These are phyloP conservation scores for Vanessa cardui DNA, from an alignment of 2,888 invertebrate species.

Conservation along the genomic window DNA sequence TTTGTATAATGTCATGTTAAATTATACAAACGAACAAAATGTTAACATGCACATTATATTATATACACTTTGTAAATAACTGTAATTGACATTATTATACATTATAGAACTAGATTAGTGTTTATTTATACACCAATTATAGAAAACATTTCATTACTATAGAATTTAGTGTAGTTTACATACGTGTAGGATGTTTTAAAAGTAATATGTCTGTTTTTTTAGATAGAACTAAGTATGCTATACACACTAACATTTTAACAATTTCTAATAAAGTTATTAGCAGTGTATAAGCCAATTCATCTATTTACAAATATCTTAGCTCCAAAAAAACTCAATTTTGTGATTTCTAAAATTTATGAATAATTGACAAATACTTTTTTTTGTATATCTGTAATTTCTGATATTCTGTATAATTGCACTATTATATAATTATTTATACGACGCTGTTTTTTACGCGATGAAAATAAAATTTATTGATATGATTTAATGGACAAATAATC, in stretches of 20 bases:
- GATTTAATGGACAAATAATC: no score
- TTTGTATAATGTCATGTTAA: conserved; percentile 11
- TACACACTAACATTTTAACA: conserved; percentile 35
- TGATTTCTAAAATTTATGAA: conserved; percentile 26
- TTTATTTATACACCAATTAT: conserved; percentile 29
- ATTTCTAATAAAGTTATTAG: conserved; percentile 36
- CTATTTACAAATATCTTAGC: conserved; percentile 34
- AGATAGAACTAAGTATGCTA: conserved; percentile 16
- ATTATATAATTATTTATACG: not conserved
- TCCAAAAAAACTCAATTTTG: conserved; percentile 34
- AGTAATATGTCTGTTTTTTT: conserved; percentile 9
- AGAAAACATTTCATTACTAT: conserved; percentile 11
- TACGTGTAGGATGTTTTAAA: conserved; percentile 10
- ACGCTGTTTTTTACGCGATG: not conserved
- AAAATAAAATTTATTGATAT: conserved; percentile 13
- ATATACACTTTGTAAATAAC: conserved; percentile 21
- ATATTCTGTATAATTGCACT: conserved; percentile 15
- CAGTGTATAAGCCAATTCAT: conserved; percentile 38
- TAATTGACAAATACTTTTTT: conserved; percentile 31
- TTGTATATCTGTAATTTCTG: conserved; percentile 4
- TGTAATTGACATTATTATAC: conserved; percentile 29
- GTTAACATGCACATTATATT: not conserved
- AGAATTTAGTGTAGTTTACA: conserved; percentile 2
- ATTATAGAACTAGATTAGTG: conserved; percentile 35
- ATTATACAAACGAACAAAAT: conserved; percentile 10